A percentile compares a stretch with the other conserved stretches of the same genome.
Conservation (phyloP, 2,888 invertebrate species). For the Anagyrus pseudococci region DNA sequence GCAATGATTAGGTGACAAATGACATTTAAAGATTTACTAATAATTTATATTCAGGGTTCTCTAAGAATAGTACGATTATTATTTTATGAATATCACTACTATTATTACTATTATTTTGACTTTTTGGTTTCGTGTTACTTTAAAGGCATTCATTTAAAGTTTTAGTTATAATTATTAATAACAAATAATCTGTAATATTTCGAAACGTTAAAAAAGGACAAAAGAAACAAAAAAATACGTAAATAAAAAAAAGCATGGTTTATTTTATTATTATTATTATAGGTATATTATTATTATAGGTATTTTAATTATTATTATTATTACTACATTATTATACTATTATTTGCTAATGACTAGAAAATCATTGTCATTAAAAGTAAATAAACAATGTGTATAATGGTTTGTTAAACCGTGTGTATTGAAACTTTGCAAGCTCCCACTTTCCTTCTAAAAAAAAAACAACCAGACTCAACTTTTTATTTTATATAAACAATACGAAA, state of each 20-base stretch:
- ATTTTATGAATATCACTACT: constrained; percentile 35
- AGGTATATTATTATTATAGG: constrained; percentile 39
- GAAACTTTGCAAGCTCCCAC: constrained; percentile 48
- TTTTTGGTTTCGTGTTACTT: constrained; percentile 56
- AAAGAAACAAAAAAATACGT: constrained; percentile 43
- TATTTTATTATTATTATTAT: constrained; percentile 39
- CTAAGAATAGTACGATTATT: constrained; percentile 42
- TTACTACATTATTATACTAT: constrained; percentile 27
- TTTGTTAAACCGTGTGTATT: constrained; percentile 54
- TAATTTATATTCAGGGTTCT: constrained; percentile 51
- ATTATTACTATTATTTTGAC: constrained; percentile 42
- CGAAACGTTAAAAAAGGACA: constrained; percentile 47
- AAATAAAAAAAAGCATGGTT: constrained; percentile 47
- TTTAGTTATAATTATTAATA: constrained; percentile 46
- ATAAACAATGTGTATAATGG: constrained; percentile 57
- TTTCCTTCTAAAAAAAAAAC: constrained; percentile 33
- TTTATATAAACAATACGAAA: constrained; percentile 27
- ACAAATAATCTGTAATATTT: constrained; percentile 53
- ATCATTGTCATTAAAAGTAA: constrained; percentile 55
- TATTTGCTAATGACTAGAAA: constrained; percentile 52
- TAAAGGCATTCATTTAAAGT: constrained; percentile 54
- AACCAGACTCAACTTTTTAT: constrained; percentile 22
- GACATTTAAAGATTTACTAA: constrained; percentile 50
- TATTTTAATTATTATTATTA: constrained; percentile 35
- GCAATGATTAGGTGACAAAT: constrained; percentile 43